Percentiles rank a stretch among this genome's conserved stretches.
These are phyloP conservation scores for Subanguina moxae DNA, from an alignment of 1,140 invertebrate genomes.

Conservation along the genomic window DNA sequence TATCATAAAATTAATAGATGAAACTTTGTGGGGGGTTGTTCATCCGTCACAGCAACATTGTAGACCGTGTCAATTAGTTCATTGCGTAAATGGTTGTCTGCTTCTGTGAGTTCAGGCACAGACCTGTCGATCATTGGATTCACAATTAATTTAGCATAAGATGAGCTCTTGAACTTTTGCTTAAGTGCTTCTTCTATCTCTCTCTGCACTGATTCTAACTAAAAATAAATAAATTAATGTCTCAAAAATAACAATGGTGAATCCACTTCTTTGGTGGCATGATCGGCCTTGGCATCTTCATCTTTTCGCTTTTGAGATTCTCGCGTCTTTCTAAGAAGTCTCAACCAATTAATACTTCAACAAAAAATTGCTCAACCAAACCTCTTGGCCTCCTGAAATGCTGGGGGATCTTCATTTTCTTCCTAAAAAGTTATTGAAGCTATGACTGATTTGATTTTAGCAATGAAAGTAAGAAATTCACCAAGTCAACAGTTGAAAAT, in stretches of 20 bases:
- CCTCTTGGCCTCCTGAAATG: conserved; percentile 46
- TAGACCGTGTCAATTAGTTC: conserved; percentile 49
- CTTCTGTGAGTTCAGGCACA: conserved; percentile 33
- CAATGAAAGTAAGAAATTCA: conserved; percentile 63
- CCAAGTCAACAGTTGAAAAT: conserved; percentile 92
- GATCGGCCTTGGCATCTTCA: conserved; percentile 48
- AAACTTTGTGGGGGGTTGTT: conserved; percentile 3
- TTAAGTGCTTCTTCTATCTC: conserved; percentile 51
- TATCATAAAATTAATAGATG: neutral
- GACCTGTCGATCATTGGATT: conserved; percentile 21
- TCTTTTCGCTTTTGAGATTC: conserved; percentile 30
- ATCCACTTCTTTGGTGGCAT: conserved; percentile 42
- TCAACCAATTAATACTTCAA: no score
- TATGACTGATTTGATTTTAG: neutral
- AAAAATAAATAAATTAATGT: conserved; percentile 19
- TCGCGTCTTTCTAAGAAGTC: conserved; percentile 20
- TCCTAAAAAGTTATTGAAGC: conserved; percentile 35
- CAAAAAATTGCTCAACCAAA: no score
- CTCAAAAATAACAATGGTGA: no score
- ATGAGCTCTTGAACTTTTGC: conserved; percentile 45
- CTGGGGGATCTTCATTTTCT: conserved; percentile 55
- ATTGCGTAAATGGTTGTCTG: conserved; percentile 21
- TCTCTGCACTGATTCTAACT: conserved; percentile 45
- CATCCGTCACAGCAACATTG: conserved; percentile 28
- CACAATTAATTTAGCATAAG: conserved; percentile 48